These are phyloP conservation scores for Griposia aprilina DNA, from an alignment of 2,888 invertebrate genomes.

Conservation along the genomic window DNA sequence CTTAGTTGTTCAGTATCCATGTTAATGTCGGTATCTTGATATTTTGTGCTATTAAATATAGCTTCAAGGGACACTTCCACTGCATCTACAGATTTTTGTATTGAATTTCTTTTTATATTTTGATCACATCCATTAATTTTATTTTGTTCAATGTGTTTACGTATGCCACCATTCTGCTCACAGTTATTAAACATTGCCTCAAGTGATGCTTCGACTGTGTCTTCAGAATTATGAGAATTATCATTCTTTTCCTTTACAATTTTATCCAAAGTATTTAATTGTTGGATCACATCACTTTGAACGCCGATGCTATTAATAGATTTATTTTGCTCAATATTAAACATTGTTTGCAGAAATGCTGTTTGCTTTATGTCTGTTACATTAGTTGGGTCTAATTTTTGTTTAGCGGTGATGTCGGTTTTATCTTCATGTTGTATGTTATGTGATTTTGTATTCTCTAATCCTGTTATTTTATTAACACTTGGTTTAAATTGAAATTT, in stretches of 20 bases:
- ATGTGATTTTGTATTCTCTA: not conserved
- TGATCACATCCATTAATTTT: not conserved
- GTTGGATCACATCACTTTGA: not conserved
- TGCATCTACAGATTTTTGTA: not conserved
- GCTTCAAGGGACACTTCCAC: conserved; percentile 11
- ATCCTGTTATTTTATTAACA: not conserved
- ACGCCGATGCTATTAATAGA: not conserved
- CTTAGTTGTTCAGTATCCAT: not conserved
- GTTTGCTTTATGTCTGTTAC: not conserved
- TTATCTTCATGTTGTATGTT: not conserved
- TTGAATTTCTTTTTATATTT: not conserved
- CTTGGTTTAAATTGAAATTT: not conserved
- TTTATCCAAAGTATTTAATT: conserved; percentile 4
- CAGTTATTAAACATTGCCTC: conserved; percentile 5
- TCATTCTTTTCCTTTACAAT: not conserved
- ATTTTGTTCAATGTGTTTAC: not conserved
- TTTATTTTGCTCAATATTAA: not conserved
- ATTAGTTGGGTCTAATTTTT: not conserved
- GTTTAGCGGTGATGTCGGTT: not conserved
- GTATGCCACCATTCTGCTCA: not conserved
- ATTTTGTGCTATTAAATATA: not conserved
- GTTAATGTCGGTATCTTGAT: not conserved
- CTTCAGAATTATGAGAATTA: not conserved
- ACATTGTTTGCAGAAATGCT: conserved; percentile 13
- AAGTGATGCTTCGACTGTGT: conserved; percentile 9